Evolutionary conservation across 1,140 invertebrate species (phyloP).

Genomic region (Cydia pomonella): DNA sequence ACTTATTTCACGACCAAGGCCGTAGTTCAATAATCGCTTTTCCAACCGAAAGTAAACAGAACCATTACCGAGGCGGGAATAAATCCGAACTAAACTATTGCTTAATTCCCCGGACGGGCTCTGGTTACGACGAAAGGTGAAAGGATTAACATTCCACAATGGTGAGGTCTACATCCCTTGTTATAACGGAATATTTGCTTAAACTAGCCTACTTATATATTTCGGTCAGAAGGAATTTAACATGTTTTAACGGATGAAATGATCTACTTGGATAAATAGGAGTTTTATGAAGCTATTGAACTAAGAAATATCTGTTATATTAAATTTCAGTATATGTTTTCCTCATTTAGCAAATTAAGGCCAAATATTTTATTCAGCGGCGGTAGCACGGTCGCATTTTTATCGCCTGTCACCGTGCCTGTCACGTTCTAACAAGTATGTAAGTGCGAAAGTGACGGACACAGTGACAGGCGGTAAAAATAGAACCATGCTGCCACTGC

Average conservation of each 20-base stretch:
- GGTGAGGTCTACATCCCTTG: background rate
- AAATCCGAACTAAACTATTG: slow-evolving; percentile 30
- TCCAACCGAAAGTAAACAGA: slow-evolving; percentile 15
- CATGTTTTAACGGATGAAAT: background rate
- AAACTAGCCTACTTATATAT: background rate
- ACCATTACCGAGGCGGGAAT: slow-evolving; percentile 8
- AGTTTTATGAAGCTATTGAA: background rate
- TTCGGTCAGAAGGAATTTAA: background rate
- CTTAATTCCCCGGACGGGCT: slow-evolving; percentile 4
- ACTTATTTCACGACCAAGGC: background rate
- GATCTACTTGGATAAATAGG: background rate
- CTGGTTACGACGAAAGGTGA: slow-evolving; percentile 16
- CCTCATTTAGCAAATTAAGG: too few species aligned
- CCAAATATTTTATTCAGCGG: too few species aligned
- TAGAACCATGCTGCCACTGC: too few species aligned
- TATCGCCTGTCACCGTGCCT: too few species aligned
- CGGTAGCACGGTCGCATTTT: too few species aligned
- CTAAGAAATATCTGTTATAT: background rate
- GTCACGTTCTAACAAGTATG: too few species aligned
- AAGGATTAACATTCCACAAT: slow-evolving; percentile 5
- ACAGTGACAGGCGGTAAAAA: too few species aligned
- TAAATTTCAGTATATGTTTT: too few species aligned
- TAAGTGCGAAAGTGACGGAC: too few species aligned
- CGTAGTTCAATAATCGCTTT: background rate
- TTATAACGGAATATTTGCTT: background rate